Evolutionary conservation across 2,113 vertebrate species (phyloP), one percentile per base, ranked within the genome.

Genomic region (Smithornis capensis): DNA sequence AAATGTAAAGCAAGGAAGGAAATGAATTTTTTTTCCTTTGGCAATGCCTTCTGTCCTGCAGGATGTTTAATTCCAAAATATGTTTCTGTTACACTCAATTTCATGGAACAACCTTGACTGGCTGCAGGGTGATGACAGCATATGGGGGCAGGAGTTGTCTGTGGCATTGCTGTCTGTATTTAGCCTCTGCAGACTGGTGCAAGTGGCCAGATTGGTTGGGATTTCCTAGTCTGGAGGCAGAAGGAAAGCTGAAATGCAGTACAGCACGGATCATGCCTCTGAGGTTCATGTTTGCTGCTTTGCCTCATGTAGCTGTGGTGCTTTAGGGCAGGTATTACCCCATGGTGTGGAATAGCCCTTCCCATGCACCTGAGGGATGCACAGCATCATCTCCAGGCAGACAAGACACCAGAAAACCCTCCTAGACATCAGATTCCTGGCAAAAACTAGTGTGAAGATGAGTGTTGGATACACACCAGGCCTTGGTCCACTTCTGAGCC

Each of bases 41-140:
- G 64, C 94, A 95, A 60, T 25, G 55, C 44, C 40, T 78, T 87
- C 68, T 67, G 47, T 62, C 19, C n/a, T 70, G 42, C 89, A 92
- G 89, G 96, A 94, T 94, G 91, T 96, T 96, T 96, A 96, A 64
- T 64, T 96, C 19, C 7, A 2, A 56, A 64, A 52, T 44, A 23
- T 25, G 6, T 83, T 19, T 90, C 63, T 85, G 47, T 53, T 68
- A 22, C 44, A 29, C 10, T 81, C 0, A 4, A 81, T 33, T 57
- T 81, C n/a, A 40, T 47, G 63, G 45, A 92, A 55, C 8, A 73
- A 27, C 33, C 57, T 79, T 63, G 65, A 23, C 69, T 67, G 57
- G 29, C 10, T 50, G 70, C 69, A 63, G 57, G 23, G 14, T 50
- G 75, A 38, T 49, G 67, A 40, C n/a, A 67, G 17, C 4, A 4